Percentiles rank a stretch among this genome's conserved stretches.
phyloP scores from a whole-genome alignment of 1,140 invertebrate genomes.

The Chlorops oryzae region DNA sequence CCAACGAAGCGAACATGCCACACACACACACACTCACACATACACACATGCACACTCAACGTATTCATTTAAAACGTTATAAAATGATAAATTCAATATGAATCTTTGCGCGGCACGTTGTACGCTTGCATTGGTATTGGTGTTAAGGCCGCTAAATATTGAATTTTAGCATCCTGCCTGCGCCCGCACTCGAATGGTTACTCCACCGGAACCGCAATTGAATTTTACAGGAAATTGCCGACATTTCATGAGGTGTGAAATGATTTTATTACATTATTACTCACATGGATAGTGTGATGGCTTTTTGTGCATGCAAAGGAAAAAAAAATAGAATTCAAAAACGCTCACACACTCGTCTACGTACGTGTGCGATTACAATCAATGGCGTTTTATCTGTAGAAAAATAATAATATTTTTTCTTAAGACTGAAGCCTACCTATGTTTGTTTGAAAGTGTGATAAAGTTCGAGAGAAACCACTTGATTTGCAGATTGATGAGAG shows the following conservation, averaged over 20 bases:
- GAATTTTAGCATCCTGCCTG: neutral
- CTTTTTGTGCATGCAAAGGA: no score
- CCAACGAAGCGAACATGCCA: conserved; percentile 18
- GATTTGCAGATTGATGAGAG: no score
- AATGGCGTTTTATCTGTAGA: no score
- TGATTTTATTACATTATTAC: conserved; percentile 48
- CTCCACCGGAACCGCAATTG: conserved; percentile 39
- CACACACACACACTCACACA: neutral
- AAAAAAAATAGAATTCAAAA: no score
- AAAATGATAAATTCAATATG: neutral
- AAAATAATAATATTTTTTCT: no score
- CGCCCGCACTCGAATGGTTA: neutral
- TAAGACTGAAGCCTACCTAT: no score
- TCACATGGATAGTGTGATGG: no score
- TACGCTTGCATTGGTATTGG: neutral
- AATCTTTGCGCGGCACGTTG: neutral
- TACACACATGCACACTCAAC: conserved; percentile 4
- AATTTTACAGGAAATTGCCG: conserved; percentile 46
- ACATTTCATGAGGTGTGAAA: conserved; percentile 47
- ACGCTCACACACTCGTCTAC: no score
- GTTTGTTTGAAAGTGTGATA: no score
- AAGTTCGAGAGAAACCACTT: no score
- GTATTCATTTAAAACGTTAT: conserved; percentile 2
- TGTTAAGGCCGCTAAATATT: neutral
- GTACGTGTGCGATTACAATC: no score